A percentile compares a stretch with the other conserved stretches of the same genome.
These are phyloP conservation scores for Sorex fumeus DNA, from an alignment of 2,113 vertebrate species.

Conservation along the genomic window DNA sequence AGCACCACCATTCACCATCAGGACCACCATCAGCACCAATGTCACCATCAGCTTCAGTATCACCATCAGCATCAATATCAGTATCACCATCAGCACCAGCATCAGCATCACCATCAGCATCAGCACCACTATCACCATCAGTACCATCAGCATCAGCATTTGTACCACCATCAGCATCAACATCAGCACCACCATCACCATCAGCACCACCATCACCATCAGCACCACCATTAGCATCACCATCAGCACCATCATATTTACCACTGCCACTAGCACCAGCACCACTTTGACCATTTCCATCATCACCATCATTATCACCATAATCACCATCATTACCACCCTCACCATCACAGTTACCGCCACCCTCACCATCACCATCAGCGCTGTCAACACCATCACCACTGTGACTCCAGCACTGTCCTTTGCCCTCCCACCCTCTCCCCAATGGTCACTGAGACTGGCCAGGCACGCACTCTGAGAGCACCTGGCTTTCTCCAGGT, in stretches of 20 bases:
- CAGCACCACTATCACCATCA: too few relatives aligned
- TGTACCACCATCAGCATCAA: rapidly evolving
- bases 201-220: rapidly evolving
- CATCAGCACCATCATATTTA: too few relatives aligned
- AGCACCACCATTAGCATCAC: too few relatives aligned
- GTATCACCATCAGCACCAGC: too few relatives aligned
- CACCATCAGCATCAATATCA: too few relatives aligned
- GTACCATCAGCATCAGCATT: rapidly evolving
- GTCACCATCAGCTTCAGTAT: too few relatives aligned
- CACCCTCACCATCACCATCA: rapidly evolving
- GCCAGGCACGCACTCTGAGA: too few relatives aligned
- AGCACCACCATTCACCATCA: too few relatives aligned
- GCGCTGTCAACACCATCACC: rapidly evolving
- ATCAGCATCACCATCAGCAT: too few relatives aligned
- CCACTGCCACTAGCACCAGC: rapidly evolving
- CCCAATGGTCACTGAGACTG: not conserved
- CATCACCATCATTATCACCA: rapidly evolving
- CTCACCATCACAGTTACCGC: rapidly evolving
- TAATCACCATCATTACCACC: rapidly evolving
- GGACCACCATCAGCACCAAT: too few relatives aligned
- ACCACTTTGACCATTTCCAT: rapidly evolving
- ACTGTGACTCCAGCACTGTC: too few relatives aligned
- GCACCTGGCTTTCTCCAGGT: too few relatives aligned
- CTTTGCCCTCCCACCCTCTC: not conserved
- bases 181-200: rapidly evolving